Evolutionary conservation across 2,888 invertebrate species (phyloP).

Genomic region (Allolobophora icterica): DNA sequence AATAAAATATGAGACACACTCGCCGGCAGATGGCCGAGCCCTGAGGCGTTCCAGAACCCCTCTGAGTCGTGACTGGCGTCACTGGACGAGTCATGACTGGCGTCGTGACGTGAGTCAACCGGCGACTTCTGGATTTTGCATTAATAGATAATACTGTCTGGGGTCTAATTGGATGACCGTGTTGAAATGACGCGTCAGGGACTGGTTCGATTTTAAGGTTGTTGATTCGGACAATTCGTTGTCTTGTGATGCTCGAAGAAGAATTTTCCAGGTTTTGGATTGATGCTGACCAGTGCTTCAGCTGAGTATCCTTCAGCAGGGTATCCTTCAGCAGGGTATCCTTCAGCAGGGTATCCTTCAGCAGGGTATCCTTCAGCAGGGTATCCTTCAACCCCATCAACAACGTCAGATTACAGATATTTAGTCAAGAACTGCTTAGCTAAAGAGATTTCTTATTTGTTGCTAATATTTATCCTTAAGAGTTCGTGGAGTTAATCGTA

Average conservation of each 20-base stretch:
- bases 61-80: background rate
- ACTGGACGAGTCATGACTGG: too few species aligned
- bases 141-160: background rate
- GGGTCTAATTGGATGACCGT: background rate
- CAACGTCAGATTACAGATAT: background rate
- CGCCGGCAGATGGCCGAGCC: background rate
- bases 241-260: background rate
- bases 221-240: background rate
- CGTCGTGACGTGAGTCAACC: background rate
- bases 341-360: too few species aligned
- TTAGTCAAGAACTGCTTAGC: background rate
- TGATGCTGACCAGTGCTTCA: background rate
- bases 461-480: background rate
- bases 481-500: background rate
- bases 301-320: too few species aligned
- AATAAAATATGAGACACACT: slow-evolving; percentile 11
- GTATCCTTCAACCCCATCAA: background rate
- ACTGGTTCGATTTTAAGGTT: background rate
- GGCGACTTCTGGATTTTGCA: background rate
- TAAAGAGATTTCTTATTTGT: background rate
- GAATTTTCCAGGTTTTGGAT: background rate
- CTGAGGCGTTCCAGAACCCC: background rate
- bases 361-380: background rate
- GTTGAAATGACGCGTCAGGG: background rate
- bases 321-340: too few species aligned